Evolutionary conservation across 2,888 invertebrate species (phyloP), one percentile per base, ranked within the genome.

Genomic region (Polydrusus cervinus): DNA sequence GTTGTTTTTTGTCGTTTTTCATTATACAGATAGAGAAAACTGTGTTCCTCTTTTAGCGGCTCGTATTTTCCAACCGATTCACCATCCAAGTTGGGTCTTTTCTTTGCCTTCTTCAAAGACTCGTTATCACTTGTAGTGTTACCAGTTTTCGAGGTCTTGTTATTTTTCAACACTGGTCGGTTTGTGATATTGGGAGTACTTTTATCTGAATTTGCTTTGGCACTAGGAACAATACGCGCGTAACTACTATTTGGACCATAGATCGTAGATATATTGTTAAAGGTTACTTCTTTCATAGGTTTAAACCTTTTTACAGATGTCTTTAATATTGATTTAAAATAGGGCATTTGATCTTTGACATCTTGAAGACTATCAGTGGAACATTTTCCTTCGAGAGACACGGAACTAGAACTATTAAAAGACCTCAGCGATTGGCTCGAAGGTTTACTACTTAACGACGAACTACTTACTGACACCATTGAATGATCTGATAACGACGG

Each of bases 11-110:
- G 65, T 34, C 55, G 68, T 65, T 76, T 76, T 5, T 57, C 70
- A 16, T 65, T 67, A 25, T 61, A 76, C 38, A 71, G 55, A 67
- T 47, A 16, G 14, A 71, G 11, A 61, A 76, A 76, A 76, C 76
- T 76, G 49, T 74, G 47, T 55, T 76, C 74, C 43, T 70, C 71
- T 47, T 71, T 76, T 10, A 76, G 34, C 8, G 74, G 74, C 34
- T 74, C 61, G 25, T 38, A 67, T 45, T 30, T 64, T 9, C 74
- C 74, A 38, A 34, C 11, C n/a, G n/a, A 13, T 0, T 38, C 43
- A 20, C 1, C n/a, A 0, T 20, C 8, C n/a, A 13, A n/a, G 5
- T 14, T 14, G 7, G 34, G 13, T 1, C 38, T 61, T 43, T 64
- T 71, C 40, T 62, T 64, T 3, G 14, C 8, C 5, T 8, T 20